Evolutionary conservation across 2,113 vertebrate genomes (phyloP), one percentile per base, ranked within the genome.

Genomic region (Toxotes jaculatrix): DNA sequence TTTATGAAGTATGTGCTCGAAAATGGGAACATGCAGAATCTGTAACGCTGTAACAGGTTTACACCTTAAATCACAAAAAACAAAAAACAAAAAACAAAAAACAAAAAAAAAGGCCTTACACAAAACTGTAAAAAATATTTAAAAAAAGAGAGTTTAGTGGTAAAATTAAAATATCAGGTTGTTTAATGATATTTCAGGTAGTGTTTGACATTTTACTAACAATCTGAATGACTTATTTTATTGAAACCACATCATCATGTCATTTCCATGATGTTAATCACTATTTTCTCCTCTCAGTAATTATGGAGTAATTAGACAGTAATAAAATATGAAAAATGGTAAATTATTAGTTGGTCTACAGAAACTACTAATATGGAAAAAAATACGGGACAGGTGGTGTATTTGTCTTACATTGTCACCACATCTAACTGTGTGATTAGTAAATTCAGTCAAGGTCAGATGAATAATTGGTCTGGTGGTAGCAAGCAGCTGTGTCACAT

Each of bases 391-490:
- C 73, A 80, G 78, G 67, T 75, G 69, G 64, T 64, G 60, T 70
- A 40, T 87, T 80, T 77, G 65, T 88, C 31, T 79, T 53, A 11
- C 65, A 38, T 31, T 79, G 67, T 71, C 27, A 47, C 51, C 17
- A 31, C 36, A 38, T 84, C 43, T 61, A 47, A 55, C 62, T 2
- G 72, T 84, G 77, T 89, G 79, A 83, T 85, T 55, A 87, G 66
- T 65, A 74, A 62, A 88, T 77, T 70, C 47, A 87, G 74, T 90
- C 76, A 85, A 85, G 79, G 75, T 88, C 80, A 88, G 72, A 49
- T 84, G 70, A 84, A 49, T 84, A 84, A 85, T 77, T 82, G 83
- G 62, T 42, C 72, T 63, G 49, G 3, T 83, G 62, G 53, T 73
- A 23, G 47, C 57, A 79, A 72, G 40, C 80, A 90, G 86, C 83